These are phyloP conservation scores for Cavia aperea DNA, from an alignment of 2,113 vertebrate species.

Conservation along the genomic window DNA sequence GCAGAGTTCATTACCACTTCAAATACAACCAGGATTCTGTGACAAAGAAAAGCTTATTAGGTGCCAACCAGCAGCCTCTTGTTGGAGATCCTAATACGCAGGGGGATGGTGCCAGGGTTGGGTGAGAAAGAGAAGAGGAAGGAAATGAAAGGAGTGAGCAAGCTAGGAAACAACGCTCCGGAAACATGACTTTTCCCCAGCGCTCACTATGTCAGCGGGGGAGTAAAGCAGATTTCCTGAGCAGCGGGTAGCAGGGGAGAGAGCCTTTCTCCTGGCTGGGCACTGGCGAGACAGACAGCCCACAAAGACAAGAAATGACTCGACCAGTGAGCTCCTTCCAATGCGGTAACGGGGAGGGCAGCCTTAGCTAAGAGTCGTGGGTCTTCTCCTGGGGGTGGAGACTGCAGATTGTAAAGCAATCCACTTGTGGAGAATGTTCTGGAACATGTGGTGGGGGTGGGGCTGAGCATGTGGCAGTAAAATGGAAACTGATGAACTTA, in stretches of 20 bases:
- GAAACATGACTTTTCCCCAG: neutral
- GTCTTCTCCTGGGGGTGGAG: neutral
- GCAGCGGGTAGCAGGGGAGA: neutral
- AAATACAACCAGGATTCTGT: neutral
- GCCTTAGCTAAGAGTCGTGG: neutral
- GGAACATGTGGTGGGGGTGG: neutral
- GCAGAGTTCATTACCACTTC: neutral
- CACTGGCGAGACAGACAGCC: neutral
- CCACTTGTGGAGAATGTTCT: neutral
- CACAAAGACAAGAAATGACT: neutral
- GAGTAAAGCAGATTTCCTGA: neutral
- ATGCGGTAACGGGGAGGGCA: rapidly evolving
- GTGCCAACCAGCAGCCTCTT: neutral
- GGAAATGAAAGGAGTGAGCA: neutral
- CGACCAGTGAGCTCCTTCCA: neutral
- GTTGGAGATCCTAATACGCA: neutral
- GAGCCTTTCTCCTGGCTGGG: neutral
- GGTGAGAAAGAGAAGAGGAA: neutral
- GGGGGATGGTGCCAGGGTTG: neutral
- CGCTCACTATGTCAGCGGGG: neutral
- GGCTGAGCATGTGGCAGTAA: neutral
- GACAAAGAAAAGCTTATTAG: neutral
- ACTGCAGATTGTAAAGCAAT: neutral
- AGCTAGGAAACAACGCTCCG: neutral
- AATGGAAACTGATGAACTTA: neutral